Conservation (phyloP, 2,797 vertebrate species). For the Lacerta bilineata region DNA sequence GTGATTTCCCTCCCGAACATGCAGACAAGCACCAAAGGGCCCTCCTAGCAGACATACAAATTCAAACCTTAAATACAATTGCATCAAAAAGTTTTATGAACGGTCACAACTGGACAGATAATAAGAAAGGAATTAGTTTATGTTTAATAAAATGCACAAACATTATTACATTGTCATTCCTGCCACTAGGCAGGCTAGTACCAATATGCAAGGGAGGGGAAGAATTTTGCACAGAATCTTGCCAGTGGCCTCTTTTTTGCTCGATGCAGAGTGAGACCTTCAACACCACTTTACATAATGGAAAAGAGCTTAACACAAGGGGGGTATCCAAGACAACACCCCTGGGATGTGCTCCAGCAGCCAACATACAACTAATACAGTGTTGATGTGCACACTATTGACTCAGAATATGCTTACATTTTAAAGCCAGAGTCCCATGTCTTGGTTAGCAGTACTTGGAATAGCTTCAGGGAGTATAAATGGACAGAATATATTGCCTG, state of each 20-base stretch:
- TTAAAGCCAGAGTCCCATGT: not conserved
- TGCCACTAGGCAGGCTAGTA: not conserved
- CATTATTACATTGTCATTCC: constrained; percentile 27
- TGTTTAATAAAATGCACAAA: constrained; percentile 41
- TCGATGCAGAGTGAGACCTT: not conserved
- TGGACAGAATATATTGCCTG: constrained; percentile 6
- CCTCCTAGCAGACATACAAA: not conserved
- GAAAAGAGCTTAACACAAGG: not conserved
- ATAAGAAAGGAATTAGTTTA: constrained; percentile 45
- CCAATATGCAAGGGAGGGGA: not conserved
- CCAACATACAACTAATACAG: not conserved
- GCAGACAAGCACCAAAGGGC: not conserved
- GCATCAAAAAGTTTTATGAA: constrained; percentile 7
- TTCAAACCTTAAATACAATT: not conserved
- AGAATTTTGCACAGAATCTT: not conserved
- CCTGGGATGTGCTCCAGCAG: not conserved
- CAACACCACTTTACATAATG: not conserved
- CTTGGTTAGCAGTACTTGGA: not conserved
- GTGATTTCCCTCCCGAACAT: not conserved
- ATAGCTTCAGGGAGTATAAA: constrained; percentile 6
- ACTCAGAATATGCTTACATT: not conserved
- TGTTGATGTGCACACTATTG: not conserved
- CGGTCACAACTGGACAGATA: not conserved
- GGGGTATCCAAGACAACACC: not conserved
- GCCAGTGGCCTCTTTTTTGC: not conserved